A percentile compares a stretch with the other conserved stretches of the same genome.
Evolutionary conservation across 2,797 vertebrate genomes (phyloP).

Genomic region (Acanthiza pusilla): DNA sequence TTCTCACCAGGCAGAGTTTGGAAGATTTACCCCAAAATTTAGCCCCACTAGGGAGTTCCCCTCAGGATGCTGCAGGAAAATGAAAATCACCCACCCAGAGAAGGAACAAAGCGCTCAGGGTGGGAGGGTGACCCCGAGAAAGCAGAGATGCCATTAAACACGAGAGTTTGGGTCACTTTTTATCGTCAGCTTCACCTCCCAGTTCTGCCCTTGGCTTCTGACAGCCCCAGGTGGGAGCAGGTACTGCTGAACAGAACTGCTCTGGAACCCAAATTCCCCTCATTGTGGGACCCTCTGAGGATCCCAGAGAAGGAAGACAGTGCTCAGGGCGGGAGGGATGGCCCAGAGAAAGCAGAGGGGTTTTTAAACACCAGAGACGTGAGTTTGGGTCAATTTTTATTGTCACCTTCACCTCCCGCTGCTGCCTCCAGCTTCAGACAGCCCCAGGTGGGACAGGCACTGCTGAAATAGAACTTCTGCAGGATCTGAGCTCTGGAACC

Average conservation of each 20-base stretch:
- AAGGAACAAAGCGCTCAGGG: accelerated
- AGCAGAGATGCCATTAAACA: neutral
- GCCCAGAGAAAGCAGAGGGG: neutral
- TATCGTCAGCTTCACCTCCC: neutral
- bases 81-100: neutral
- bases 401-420: neutral
- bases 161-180: neutral
- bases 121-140: neutral
- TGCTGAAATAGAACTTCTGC: neutral
- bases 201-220: neutral
- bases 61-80: neutral
- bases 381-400: accelerated
- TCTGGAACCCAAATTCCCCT: neutral
- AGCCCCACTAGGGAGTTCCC: neutral
- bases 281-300: neutral
- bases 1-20: neutral
- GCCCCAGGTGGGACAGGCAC: neutral
- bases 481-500: neutral
- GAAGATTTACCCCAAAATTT: neutral
- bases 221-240: neutral
- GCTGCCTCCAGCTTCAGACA: neutral
- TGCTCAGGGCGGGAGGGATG: accelerated
- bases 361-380: neutral
- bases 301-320: neutral
- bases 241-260: neutral